Percentiles rank a stretch among this genome's conserved stretches.
Conservation (phyloP, 2,888 invertebrate species). For the Tachina fera region DNA sequence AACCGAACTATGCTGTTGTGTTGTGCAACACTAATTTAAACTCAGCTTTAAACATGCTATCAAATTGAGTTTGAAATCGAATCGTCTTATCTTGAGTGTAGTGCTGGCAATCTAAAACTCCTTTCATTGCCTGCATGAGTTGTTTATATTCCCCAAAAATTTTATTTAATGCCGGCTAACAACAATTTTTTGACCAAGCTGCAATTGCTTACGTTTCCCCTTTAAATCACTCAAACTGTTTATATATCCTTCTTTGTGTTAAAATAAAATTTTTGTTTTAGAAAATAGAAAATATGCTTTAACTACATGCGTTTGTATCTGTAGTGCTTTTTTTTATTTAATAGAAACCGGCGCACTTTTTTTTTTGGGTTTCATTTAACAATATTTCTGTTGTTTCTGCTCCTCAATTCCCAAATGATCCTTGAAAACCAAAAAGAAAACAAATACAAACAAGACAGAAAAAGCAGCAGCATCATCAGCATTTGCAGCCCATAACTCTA, state of each 20-base stretch:
- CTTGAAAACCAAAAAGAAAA: constrained; percentile 39
- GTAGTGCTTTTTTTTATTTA: constrained; percentile 6
- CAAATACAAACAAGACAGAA: constrained; percentile 1
- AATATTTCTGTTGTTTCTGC: constrained; percentile 8
- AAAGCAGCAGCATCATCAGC: neutral
- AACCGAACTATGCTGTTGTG: too few species aligned
- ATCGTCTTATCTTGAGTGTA: too few species aligned
- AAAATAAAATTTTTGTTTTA: constrained; percentile 52
- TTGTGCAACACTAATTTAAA: too few species aligned
- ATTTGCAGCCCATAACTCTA: constrained; percentile 5
- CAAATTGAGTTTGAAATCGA: too few species aligned
- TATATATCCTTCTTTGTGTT: constrained; percentile 7
- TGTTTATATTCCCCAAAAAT: too few species aligned
- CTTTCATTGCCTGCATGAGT: too few species aligned
- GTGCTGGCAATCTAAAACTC: too few species aligned
- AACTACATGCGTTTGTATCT: neutral
- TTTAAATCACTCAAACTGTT: neutral
- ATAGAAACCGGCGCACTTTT: constrained; percentile 35
- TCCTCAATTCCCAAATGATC: constrained; percentile 62
- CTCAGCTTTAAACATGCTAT: too few species aligned
- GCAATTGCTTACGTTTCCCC: too few species aligned
- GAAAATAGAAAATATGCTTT: constrained; percentile 55
- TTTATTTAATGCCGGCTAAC: too few species aligned
- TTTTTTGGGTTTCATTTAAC: constrained; percentile 32
- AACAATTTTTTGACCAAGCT: too few species aligned